Conservation (phyloP, 1,140 invertebrate species). For the Papilio dardanus region DNA sequence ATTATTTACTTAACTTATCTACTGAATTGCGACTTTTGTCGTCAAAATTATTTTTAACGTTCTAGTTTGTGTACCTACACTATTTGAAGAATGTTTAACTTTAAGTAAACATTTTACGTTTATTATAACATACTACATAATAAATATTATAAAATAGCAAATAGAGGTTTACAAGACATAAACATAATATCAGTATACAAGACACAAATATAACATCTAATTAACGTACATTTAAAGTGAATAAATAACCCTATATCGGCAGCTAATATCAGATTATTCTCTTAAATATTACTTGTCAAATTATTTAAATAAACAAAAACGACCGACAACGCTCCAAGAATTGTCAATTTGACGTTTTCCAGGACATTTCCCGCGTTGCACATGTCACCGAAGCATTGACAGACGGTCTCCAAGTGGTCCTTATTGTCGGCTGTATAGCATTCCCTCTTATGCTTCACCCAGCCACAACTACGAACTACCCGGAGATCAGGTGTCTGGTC, state of each 20-base stretch:
- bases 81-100: too few species aligned
- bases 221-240: neutral
- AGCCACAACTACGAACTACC: slow-evolving; percentile 79
- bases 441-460: slow-evolving; percentile 61
- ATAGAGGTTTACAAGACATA: neutral
- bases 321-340: slow-evolving; percentile 40
- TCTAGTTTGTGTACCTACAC: too few species aligned
- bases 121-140: neutral
- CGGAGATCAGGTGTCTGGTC: slow-evolving; percentile 61
- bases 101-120: too few species aligned
- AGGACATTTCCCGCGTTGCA: slow-evolving; percentile 72
- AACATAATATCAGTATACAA: too few species aligned
- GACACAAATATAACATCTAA: neutral
- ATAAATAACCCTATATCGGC: neutral
- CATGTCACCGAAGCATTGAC: slow-evolving; percentile 79
- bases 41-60: too few species aligned
- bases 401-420: slow-evolving; percentile 80
- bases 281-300: slow-evolving; percentile 40
- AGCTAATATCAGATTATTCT: neutral
- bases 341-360: slow-evolving; percentile 44
- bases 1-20: too few species aligned
- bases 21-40: too few species aligned
- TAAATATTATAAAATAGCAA: neutral
- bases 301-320: slow-evolving; percentile 39
- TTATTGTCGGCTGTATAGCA: slow-evolving; percentile 80